Conservation (phyloP, 2,113 vertebrate species). For the Scomber colias region DNA sequence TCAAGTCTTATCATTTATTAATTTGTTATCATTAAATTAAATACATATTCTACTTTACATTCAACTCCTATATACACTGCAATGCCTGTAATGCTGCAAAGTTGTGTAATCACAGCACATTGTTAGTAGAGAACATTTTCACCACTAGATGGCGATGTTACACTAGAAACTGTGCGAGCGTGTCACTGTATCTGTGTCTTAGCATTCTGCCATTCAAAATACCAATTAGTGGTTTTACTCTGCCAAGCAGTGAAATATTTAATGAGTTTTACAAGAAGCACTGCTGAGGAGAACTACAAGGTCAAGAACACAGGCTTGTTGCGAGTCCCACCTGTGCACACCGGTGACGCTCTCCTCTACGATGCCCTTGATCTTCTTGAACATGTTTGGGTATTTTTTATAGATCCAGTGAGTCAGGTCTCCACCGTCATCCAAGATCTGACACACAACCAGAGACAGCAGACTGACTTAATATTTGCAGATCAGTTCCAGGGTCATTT, state of each 20-base stretch:
- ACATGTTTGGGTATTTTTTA: slow-evolving; percentile 99
- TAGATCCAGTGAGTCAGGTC: slow-evolving; percentile 99
- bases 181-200: not conserved
- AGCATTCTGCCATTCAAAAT: not conserved
- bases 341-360: slow-evolving; percentile 99
- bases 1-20: too few species aligned
- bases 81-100: not conserved
- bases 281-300: not conserved
- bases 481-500: not conserved
- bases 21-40: too few species aligned
- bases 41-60: not conserved
- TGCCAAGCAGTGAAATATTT: not conserved
- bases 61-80: not conserved
- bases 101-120: not conserved
- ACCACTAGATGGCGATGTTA: slow-evolving; percentile 79
- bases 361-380: slow-evolving; percentile 99
- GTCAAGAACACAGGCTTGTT: fast-evolving
- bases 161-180: not conserved
- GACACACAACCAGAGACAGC: not conserved
- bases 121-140: not conserved
- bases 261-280: not conserved
- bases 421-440: slow-evolving; percentile 98
- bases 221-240: not conserved
- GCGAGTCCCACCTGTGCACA: slow-evolving; percentile 90
- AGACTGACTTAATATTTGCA: not conserved